phyloP scores from a whole-genome alignment of 2,797 vertebrate species.

The Synanceia verrucosa region DNA sequence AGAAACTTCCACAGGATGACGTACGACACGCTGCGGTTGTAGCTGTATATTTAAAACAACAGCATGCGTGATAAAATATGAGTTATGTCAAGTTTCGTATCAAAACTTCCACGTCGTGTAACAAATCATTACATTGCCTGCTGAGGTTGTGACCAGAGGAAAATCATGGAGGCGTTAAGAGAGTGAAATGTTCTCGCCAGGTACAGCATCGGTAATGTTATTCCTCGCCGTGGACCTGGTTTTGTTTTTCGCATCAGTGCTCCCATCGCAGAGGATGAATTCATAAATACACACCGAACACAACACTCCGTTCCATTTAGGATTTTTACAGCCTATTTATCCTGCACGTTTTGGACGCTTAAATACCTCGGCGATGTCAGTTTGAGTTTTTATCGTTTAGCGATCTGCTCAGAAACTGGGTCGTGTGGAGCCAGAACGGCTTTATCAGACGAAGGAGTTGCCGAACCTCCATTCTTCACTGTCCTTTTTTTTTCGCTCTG shows the following conservation, averaged over 20 bases:
- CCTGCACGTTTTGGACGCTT: conserved; percentile 37
- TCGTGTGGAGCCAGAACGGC: conserved; percentile 60
- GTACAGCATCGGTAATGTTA: conserved; percentile 23
- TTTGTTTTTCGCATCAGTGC: conserved; percentile 25
- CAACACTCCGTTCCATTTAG: not conserved
- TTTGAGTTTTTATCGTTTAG: conserved; percentile 53
- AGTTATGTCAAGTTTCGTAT: not conserved
- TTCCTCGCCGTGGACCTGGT: conserved; percentile 2
- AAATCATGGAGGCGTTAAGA: conserved; percentile 12
- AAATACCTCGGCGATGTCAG: conserved; percentile 40
- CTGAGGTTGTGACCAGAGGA: conserved; percentile 6
- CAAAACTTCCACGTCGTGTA: not conserved
- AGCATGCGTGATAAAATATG: not conserved
- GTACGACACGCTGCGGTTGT: not conserved
- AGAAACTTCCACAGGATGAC: not conserved
- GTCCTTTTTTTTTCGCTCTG: conserved; percentile 33
- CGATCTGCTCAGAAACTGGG: conserved; percentile 67
- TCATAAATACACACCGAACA: conserved; percentile 8
- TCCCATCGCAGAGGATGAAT: conserved; percentile 21
- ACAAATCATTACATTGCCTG: not conserved
- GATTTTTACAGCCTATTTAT: conserved; percentile 38
- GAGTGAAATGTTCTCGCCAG: conserved; percentile 24
- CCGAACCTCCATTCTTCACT: conserved; percentile 51
- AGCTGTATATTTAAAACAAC: conserved; percentile 1
- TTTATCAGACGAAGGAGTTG: conserved; percentile 59